Base-by-base conservation (phyloP, 2,888 invertebrate genomes). In the Andrena haemorrhoa region DNA sequence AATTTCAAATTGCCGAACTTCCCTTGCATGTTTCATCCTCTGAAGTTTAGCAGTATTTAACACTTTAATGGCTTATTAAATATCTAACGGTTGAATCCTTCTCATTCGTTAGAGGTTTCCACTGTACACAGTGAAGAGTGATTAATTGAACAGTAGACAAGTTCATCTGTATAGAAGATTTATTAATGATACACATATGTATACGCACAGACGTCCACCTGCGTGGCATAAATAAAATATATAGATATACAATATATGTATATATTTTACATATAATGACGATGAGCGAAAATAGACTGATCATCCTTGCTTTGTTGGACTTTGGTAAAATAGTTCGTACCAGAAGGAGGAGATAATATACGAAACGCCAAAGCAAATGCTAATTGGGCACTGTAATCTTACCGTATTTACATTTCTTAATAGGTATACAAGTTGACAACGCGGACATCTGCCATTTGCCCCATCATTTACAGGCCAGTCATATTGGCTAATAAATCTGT, bases 151-250 rank as follows among this genome's bases (percentile, higher is more conserved):
- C 1, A 23, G 23, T 33, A 31, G 4, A 29, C 2, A 53, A 6
- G 33, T 12, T 71, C 76, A 23, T 60, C 65, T 70, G 31, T n/a
- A 56, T 78, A 76, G 73, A 76, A 70, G 70, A 83, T 89, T 89
- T 89, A 88, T 89, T 90, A 86, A 84, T 85, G 70, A 85, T 86
- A 79, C 83, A 85, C 80, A 76, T 87, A 88, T 87, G 89, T 75
- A 83, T 84, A 85, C 79, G 81, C 83, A 84, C 87, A 87, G 85
- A 86, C 80, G 77, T 83, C 73, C 64, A 75, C 83, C 68, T 76
- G 56, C 68, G 82, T 75, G 84, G 86, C 80, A 89, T 90, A 90
- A 88, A 87, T 89, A 90, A 89, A 88, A 88, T 88, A 86, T 88
- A 84, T 84, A 83, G 41, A 41, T 41, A 41, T 41, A 41, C 41